Conservation (phyloP, 2,888 invertebrate genomes). For the Erebia epiphron region DNA sequence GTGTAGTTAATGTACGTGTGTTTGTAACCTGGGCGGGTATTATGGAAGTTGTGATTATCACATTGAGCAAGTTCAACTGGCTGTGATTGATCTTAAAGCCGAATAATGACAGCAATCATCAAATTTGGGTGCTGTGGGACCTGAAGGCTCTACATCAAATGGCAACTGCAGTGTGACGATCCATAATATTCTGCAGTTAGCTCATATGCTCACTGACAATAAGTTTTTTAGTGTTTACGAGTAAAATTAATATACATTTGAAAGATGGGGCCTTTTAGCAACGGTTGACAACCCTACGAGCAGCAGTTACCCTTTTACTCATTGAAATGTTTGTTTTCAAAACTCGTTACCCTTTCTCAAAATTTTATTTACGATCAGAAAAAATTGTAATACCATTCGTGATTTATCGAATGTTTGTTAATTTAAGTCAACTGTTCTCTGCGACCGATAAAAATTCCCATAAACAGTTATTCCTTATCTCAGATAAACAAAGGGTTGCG, state of each 20-base stretch:
- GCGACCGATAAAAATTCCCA: slow-evolving; percentile 61
- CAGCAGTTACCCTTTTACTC: slow-evolving; percentile 64
- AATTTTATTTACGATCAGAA: slow-evolving; percentile 68
- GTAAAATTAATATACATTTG: too few species aligned
- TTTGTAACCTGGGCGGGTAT: background rate
- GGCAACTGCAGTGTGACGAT: too few species aligned
- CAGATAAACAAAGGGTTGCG: slow-evolving; percentile 66
- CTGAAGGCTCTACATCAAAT: too few species aligned
- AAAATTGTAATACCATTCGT: slow-evolving; percentile 51
- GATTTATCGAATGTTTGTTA: slow-evolving; percentile 76
- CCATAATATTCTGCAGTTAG: too few species aligned
- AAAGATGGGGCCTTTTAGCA: background rate
- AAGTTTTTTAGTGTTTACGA: too few species aligned
- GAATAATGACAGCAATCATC: background rate
- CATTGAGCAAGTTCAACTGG: background rate
- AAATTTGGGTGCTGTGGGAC: too few species aligned
- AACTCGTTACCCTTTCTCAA: slow-evolving; percentile 72
- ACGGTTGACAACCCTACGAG: slow-evolving; percentile 39
- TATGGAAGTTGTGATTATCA: background rate
- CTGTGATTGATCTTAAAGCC: background rate
- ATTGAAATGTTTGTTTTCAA: slow-evolving; percentile 74
- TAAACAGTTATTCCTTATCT: slow-evolving; percentile 58
- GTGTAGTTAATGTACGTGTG: too few species aligned
- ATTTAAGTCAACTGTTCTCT: slow-evolving; percentile 58
- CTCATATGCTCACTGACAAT: too few species aligned